Evolutionary conservation across 2,113 vertebrate species (phyloP), one percentile per base, ranked within the genome.

Genomic region (Pachycephala philippinensis): DNA sequence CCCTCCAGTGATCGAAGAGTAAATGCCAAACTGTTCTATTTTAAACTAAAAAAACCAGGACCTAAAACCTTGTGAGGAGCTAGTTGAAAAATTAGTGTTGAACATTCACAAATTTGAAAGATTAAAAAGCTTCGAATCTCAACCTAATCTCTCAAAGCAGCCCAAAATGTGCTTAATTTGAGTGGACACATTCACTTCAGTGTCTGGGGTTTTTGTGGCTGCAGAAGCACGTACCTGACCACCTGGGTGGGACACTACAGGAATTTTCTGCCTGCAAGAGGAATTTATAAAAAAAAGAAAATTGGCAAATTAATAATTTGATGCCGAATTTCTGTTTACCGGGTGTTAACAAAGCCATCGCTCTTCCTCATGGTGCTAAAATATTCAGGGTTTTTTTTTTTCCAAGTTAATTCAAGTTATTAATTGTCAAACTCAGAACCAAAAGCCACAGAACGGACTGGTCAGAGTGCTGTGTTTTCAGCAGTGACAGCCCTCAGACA

Each of bases 291-390:
- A 35, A 35, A 19, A 19, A 35, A 17, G 31, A 31, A 47, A 78
- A 52, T 13, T 10, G 28, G 15, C 8, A 30, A 76, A 50, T 71
- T 7, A 23, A 44, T 54, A 4, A 52, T 77, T 69, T 16, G 5
- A n/a, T 65, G 26, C 13, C 47, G 23, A 59, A 24, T 75, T 84
- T 87, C 59, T 92, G 92, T 96, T 97, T 92, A 90, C 86, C 65
- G 69, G 60, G 42, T 86, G 87, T n/a, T 77, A 61, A 17, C 71
- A 68, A 40, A 88, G 40, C 80, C 75, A 65, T 70, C 90, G 27
- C 87, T 95, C 83, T 82, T 72, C 83, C 56, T 76, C 2, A 1
- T 69, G 96, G 96, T 97, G 96, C 96, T 97, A 78, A 6, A 59
- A 59, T 14, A 20, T 69, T 93, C 39, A 40, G 27, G n/a, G 2